phyloP scores from a whole-genome alignment of 64 coral and sea anemone genomes.

The Stichodactyla mertensii region DNA sequence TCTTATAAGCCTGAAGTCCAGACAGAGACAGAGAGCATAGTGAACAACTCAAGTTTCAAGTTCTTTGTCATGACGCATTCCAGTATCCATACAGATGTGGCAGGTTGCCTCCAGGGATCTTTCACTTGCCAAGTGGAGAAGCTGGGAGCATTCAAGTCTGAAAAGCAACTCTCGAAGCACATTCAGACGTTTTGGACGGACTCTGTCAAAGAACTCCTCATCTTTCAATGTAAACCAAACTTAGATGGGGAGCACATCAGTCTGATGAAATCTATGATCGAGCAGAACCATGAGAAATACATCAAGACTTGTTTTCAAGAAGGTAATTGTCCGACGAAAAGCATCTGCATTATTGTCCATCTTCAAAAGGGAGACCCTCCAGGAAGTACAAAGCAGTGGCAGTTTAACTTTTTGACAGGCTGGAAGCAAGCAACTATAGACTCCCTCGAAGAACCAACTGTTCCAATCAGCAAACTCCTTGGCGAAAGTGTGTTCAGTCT shows the following conservation, averaged over 20 bases:
- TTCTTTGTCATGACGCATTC: slow-evolving; percentile 76
- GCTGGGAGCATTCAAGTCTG: slow-evolving; percentile 80
- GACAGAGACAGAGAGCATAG: background rate
- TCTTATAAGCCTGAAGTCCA: background rate
- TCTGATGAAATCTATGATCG: slow-evolving; percentile 67
- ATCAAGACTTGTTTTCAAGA: background rate
- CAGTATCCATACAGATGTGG: slow-evolving; percentile 64
- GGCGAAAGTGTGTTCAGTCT: background rate
- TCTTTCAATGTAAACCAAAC: slow-evolving; percentile 86
- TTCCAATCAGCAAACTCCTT: slow-evolving; percentile 36
- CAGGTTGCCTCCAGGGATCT: slow-evolving; percentile 33
- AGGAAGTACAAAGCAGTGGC: slow-evolving; percentile 30
- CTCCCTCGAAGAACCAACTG: slow-evolving; percentile 24
- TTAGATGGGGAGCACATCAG: slow-evolving; percentile 79
- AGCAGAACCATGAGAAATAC: slow-evolving; percentile 58
- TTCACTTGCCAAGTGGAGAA: slow-evolving; percentile 65
- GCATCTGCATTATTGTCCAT: slow-evolving; percentile 85
- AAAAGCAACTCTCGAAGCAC: slow-evolving; percentile 76
- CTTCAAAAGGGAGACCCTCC: slow-evolving; percentile 9
- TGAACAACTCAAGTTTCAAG: background rate
- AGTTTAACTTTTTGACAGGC: slow-evolving; percentile 62
- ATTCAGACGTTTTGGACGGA: slow-evolving; percentile 63
- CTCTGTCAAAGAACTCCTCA: slow-evolving; percentile 40
- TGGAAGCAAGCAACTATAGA: slow-evolving; percentile 76
- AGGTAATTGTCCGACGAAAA: slow-evolving; percentile 19